Evolutionary conservation across 2,797 vertebrate genomes (phyloP).

Genomic region (Choloepus didactylus): DNA sequence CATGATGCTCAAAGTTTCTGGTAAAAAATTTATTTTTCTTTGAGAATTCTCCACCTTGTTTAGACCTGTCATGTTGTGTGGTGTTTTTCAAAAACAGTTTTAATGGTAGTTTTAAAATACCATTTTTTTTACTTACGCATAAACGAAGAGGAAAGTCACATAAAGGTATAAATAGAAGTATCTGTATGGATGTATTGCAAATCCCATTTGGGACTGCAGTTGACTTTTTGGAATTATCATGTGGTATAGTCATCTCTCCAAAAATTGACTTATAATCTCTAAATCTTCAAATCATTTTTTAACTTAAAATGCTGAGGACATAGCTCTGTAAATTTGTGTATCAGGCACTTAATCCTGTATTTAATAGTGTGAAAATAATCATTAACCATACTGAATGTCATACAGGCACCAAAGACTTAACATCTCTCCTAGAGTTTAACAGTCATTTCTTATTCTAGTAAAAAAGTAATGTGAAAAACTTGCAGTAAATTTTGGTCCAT

Average conservation of each 20-base stretch:
- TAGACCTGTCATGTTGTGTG: neutral
- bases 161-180: neutral
- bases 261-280: constrained; percentile 47
- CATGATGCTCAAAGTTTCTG: neutral
- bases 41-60: neutral
- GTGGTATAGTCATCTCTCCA: neutral
- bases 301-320: constrained; percentile 73
- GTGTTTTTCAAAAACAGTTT: neutral
- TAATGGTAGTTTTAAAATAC: neutral
- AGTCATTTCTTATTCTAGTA: constrained; percentile 35
- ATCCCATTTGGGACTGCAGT: neutral
- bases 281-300: constrained; percentile 67
- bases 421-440: constrained; percentile 41
- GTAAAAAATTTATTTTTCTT: neutral
- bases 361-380: constrained; percentile 59
- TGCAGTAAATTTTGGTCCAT: neutral
- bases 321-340: constrained; percentile 60
- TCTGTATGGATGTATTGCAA: constrained; percentile 16
- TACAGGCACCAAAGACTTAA: constrained; percentile 27
- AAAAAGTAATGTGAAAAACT: neutral
- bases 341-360: constrained; percentile 10
- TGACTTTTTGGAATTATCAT: neutral
- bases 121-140: neutral
- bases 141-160: neutral
- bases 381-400: constrained; percentile 49